These are phyloP conservation scores for Myotis myotis DNA, from an alignment of 2,797 vertebrate species.

Conservation along the genomic window DNA sequence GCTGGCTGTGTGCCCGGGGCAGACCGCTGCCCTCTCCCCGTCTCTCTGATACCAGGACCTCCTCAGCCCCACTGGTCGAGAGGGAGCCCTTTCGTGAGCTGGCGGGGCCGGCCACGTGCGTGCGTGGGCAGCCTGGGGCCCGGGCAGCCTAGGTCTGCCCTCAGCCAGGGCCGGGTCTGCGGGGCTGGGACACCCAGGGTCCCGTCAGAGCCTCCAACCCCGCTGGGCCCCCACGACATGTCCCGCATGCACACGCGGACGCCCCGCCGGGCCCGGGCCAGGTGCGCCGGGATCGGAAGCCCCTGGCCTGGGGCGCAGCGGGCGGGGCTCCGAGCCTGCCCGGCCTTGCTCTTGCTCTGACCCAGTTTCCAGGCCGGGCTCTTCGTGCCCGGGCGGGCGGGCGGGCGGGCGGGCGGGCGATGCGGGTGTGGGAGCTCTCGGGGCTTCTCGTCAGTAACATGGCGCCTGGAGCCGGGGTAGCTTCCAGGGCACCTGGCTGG, in stretches of 20 bases:
- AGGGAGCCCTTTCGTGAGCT: background rate
- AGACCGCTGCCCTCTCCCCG: background rate
- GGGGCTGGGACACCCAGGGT: background rate
- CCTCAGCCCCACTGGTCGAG: too few relatives aligned
- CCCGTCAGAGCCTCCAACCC: background rate
- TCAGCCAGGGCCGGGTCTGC: background rate
- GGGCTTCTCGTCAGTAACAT: background rate
- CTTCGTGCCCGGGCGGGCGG: background rate
- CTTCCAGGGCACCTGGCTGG: background rate
- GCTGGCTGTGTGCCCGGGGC: background rate
- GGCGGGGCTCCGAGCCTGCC: conserved; percentile 10
- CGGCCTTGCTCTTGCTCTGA: conserved; percentile 69
- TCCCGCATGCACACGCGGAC: too few relatives aligned
- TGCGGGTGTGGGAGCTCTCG: background rate
- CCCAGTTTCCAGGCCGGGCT: conserved; percentile 55
- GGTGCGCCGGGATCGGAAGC: background rate
- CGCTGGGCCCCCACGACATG: rapidly evolving
- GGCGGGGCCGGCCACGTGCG: background rate
- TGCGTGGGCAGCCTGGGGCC: background rate
- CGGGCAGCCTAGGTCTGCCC: background rate
- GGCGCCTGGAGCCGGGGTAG: background rate
- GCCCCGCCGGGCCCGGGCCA: background rate
- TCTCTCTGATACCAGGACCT: background rate
- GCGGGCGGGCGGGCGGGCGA: background rate
- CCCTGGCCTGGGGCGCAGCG: background rate